Base-by-base conservation (phyloP, 2,888 invertebrate genomes). In the Tricholauxania praeusta region DNA sequence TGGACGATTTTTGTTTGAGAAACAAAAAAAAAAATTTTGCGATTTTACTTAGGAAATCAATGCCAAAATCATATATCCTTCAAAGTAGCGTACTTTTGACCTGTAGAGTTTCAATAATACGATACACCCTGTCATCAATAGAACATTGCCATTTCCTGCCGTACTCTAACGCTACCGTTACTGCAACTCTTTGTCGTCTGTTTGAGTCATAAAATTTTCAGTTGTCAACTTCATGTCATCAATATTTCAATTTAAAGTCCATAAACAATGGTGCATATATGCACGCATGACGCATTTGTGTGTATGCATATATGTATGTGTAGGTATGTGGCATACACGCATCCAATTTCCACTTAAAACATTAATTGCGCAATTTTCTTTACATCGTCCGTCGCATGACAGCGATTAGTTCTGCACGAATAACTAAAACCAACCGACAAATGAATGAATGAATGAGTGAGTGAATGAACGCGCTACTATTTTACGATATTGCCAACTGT, bases 381-480 rank as follows among this genome's bases (percentile, higher is more conserved):
- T 59, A 49, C 59, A 14, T 59, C 22, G 59, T 69, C 69, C 69
- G 51, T 49, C 76, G 78, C 76, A 77, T 79, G 76, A 77, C 76
- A 72, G 76, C 76, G 77, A 79, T 79, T 79, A 79, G 79, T 78
- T 77, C 78, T 77, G 78, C 79, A 79, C 76, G 78, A 79, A 78
- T 75, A 76, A 78, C 76, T 76, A 74, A 79, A 76, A 79, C 51
- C 69, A 69, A 60, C 69, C 49, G 22, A 51, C 32, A 39, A 39
- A 39, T 39, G 39, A 39, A 39, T 10, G 39, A 39, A 39, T 39
- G 39, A 39, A 39, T 39, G 39, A 39, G 2, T 7, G 39, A 39
- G 39, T 39, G 39, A 39, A 10, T 39, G 39, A 39, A 39, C 39
- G 39, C 39, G 39, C 10, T 39, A 60, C 59, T 69, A 51, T 28